Evolutionary conservation across 1,140 invertebrate species (phyloP).

Genomic region (Camponotus pennsylvanicus): DNA sequence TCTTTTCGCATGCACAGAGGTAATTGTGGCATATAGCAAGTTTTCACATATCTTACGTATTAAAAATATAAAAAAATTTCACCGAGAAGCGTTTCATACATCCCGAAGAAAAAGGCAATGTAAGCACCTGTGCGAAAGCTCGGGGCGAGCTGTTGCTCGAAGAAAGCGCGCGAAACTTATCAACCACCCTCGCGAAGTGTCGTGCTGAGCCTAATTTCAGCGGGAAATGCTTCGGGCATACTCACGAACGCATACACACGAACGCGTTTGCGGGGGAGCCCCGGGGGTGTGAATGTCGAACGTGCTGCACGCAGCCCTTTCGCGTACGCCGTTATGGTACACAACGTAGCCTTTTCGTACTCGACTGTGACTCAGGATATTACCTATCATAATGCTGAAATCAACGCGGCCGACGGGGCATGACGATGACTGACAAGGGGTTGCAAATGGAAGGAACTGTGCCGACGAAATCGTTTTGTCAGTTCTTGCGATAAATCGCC

Average conservation of each 20-base stretch:
- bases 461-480: constrained; percentile 63
- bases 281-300: constrained; percentile 52
- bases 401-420: constrained; percentile 59
- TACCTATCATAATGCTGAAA: constrained; percentile 77
- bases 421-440: constrained; percentile 62
- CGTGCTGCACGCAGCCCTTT: constrained; percentile 50
- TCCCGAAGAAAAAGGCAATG: neutral
- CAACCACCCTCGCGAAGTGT: constrained; percentile 50
- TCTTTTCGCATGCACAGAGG: neutral
- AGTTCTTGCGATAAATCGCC: constrained; percentile 49
- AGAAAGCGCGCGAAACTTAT: constrained; percentile 59
- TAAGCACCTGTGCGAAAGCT: constrained; percentile 15
- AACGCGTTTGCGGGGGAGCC: neutral
- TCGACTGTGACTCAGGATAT: constrained; percentile 81
- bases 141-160: constrained; percentile 9
- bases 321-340: constrained; percentile 13
- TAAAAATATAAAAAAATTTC: neutral
- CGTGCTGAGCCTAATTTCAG: constrained; percentile 68
- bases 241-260: constrained; percentile 33
- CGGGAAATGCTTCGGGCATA: constrained; percentile 61
- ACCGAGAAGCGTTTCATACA: neutral
- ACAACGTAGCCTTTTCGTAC: constrained; percentile 71
- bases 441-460: constrained; percentile 51
- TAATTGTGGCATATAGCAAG: neutral
- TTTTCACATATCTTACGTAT: neutral